Percentiles rank a stretch among this genome's conserved stretches.
These are phyloP conservation scores for Platycheirus albimanus DNA, from an alignment of 2,888 invertebrate species.

Conservation along the genomic window DNA sequence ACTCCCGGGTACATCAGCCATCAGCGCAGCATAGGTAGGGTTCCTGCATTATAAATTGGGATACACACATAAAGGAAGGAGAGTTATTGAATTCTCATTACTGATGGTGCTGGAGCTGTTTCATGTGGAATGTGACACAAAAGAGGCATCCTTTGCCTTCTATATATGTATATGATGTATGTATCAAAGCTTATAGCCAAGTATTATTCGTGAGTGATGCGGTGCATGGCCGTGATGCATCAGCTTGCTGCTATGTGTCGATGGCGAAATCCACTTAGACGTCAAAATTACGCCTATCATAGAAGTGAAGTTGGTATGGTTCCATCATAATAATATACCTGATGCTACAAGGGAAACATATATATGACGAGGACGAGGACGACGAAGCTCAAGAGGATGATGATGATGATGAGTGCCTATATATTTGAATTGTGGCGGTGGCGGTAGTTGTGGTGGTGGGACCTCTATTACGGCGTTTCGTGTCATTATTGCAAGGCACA, in stretches of 20 bases:
- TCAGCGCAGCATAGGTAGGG: too few relatives aligned
- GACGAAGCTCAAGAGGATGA: constrained; percentile 36
- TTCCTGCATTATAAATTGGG: too few relatives aligned
- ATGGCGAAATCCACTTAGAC: constrained; percentile 70
- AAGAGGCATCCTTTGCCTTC: constrained; percentile 44
- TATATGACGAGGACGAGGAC: constrained; percentile 21
- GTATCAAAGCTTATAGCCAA: constrained; percentile 12
- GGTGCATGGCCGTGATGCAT: constrained; percentile 27
- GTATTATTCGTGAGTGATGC: constrained; percentile 40
- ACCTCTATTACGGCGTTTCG: constrained; percentile 42
- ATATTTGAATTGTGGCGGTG: constrained; percentile 19
- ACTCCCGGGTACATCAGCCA: constrained; percentile 24
- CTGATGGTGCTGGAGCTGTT: constrained; percentile 31
- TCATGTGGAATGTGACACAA: constrained; percentile 62
- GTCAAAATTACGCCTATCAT: constrained; percentile 69
- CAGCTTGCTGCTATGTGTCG: constrained; percentile 45
- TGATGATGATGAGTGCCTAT: constrained; percentile 46
- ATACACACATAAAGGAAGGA: not conserved
- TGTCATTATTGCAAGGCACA: constrained; percentile 48
- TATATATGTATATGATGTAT: not conserved
- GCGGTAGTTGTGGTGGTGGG: too few relatives aligned
- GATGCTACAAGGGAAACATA: constrained; percentile 33
- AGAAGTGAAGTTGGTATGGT: constrained; percentile 41
- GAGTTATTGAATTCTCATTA: constrained; percentile 70
- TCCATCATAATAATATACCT: constrained; percentile 30